A percentile compares a stretch with the other conserved stretches of the same genome.
Conservation (phyloP, 2,797 vertebrate genomes). For the Acrocephalus scirpaceus region DNA sequence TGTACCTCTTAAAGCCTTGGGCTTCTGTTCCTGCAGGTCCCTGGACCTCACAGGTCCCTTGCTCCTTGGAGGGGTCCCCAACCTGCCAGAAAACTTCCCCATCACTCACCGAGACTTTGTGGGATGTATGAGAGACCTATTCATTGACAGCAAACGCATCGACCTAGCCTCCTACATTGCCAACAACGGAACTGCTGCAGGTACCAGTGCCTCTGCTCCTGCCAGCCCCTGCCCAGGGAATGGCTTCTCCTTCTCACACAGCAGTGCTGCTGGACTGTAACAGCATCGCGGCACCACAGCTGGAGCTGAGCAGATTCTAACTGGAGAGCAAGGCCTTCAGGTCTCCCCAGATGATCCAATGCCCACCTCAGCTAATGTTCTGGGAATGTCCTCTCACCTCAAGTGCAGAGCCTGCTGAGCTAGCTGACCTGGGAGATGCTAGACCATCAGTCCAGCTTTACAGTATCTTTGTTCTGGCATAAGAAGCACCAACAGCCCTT, state of each 20-base stretch:
- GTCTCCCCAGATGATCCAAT: not conserved
- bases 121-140: constrained; percentile 95
- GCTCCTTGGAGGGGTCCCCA: constrained; percentile 94
- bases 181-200: constrained; percentile 92
- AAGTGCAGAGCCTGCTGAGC: not conserved
- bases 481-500: not conserved
- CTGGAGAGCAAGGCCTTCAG: not conserved
- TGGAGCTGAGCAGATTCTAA: not conserved
- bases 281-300: not conserved
- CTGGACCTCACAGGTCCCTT: constrained; percentile 84
- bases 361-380: not conserved
- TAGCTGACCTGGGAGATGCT: not conserved
- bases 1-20: not conserved
- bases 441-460: not conserved
- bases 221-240: not conserved
- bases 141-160: constrained; percentile 90
- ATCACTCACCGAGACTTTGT: constrained; percentile 92
- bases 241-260: not conserved
- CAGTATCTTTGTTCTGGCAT: not conserved
- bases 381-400: not conserved
- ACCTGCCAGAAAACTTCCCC: constrained; percentile 94
- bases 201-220: constrained; percentile 68
- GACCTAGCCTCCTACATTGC: constrained; percentile 95
- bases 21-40: constrained; percentile 71
- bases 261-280: not conserved